Percentiles rank a stretch among this genome's conserved stretches.
Conservation (phyloP, 2,888 invertebrate genomes). For the Ormyrus pomaceus region DNA sequence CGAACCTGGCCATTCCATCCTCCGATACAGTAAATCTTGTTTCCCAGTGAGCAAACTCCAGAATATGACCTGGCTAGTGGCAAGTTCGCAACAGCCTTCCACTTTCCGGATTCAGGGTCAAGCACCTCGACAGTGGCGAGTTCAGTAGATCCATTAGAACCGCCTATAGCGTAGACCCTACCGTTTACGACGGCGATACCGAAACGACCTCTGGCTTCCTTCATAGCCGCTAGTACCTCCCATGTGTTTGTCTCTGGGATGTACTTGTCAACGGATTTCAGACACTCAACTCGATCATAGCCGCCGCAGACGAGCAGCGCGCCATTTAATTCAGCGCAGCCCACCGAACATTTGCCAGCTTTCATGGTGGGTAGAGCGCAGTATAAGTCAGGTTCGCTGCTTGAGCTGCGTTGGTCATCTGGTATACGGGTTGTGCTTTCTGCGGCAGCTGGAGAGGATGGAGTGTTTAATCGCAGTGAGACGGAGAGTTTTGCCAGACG, state of each 20-base stretch:
- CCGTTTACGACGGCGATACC: constrained; percentile 84
- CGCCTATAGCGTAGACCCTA: constrained; percentile 87
- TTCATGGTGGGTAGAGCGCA: constrained; percentile 80
- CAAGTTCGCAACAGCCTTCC: constrained; percentile 76
- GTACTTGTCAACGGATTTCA: constrained; percentile 86
- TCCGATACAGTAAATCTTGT: constrained; percentile 85
- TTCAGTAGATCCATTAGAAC: constrained; percentile 90
- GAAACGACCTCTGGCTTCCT: constrained; percentile 86
- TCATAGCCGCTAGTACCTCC: constrained; percentile 83
- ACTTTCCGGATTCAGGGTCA: constrained; percentile 75
- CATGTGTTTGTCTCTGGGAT: constrained; percentile 84
- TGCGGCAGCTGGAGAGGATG: constrained; percentile 65
- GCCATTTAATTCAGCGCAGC: constrained; percentile 83
- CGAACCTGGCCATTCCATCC: constrained; percentile 84
- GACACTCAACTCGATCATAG: constrained; percentile 90
- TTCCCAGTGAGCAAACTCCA: constrained; percentile 82
- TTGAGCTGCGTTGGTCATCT: constrained; percentile 63
- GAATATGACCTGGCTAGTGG: constrained; percentile 72
- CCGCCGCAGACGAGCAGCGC: constrained; percentile 88
- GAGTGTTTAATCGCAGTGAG: constrained; percentile 77
- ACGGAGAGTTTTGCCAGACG: constrained; percentile 81
- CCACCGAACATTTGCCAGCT: constrained; percentile 85
- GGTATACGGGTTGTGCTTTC: constrained; percentile 59
- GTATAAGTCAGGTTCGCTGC: constrained; percentile 79
- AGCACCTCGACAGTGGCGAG: constrained; percentile 84